Evolutionary conservation across 2,113 vertebrate genomes (phyloP).

Genomic region (Miniopterus natalensis): DNA sequence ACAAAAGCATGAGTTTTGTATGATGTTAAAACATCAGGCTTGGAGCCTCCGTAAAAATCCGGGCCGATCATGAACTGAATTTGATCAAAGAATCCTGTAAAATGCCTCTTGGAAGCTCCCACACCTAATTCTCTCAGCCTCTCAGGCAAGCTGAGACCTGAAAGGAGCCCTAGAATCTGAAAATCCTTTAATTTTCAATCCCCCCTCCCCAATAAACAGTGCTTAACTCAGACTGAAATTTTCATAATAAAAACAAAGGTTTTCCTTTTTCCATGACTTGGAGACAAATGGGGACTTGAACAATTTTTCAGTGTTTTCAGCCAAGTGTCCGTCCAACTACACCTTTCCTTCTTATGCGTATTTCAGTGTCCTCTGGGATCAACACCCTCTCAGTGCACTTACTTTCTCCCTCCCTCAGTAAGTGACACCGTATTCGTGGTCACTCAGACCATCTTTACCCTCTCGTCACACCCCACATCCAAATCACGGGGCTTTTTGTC

Average conservation of each 20-base stretch:
- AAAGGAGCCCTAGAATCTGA: neutral
- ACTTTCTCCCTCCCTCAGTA: neutral
- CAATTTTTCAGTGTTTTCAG: neutral
- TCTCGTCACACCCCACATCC: neutral
- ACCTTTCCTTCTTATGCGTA: neutral
- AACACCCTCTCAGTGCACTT: neutral
- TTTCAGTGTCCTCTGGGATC: neutral
- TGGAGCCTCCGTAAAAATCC: neutral
- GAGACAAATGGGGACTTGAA: neutral
- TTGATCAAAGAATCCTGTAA: neutral
- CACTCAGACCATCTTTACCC: neutral
- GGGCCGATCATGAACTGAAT: neutral
- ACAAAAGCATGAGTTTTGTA: neutral
- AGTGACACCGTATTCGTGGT: neutral
- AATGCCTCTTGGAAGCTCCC: neutral
- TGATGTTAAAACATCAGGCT: neutral
- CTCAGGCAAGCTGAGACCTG: neutral
- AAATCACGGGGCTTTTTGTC: neutral
- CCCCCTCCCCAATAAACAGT: neutral
- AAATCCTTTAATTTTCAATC: neutral
- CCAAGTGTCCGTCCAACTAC: neutral
- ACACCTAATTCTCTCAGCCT: neutral
- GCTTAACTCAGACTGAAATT: neutral
- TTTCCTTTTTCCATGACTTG: neutral
- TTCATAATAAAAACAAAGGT: neutral